Percentiles rank a stretch among this genome's conserved stretches.
Conservation (phyloP, 1,140 invertebrate species). For the Brachionus koreanus region DNA sequence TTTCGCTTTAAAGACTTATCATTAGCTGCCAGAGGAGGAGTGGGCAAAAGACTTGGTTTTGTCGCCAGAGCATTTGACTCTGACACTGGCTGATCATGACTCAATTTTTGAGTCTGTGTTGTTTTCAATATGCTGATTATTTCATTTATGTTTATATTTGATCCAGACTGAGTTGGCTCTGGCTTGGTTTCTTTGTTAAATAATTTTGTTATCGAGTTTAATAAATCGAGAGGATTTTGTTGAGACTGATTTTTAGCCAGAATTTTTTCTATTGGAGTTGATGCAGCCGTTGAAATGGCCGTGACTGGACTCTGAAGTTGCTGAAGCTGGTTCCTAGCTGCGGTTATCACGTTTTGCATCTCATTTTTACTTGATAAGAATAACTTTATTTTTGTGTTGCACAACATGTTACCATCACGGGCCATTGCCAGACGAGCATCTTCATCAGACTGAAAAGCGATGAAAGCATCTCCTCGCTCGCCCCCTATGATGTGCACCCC, state of each 20-base stretch:
- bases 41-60: background rate
- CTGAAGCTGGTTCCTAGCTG: constrained; percentile 52
- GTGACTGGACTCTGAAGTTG: constrained; percentile 37
- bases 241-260: background rate
- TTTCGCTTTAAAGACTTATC: background rate
- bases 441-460: constrained; percentile 95
- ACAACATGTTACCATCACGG: constrained; percentile 77
- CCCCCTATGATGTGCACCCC: constrained; percentile 98
- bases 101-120: background rate
- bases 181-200: background rate
- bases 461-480: constrained; percentile 93
- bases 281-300: background rate
- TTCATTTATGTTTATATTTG: background rate
- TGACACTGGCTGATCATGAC: background rate
- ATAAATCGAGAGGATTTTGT: background rate
- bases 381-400: constrained; percentile 80
- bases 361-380: constrained; percentile 85
- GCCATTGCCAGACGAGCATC: constrained; percentile 93
- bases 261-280: background rate
- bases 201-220: constrained; percentile 8
- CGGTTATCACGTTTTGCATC: constrained; percentile 76
- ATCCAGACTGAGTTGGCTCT: background rate
- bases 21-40: background rate
- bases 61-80: background rate
- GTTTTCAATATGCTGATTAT: background rate